Percentiles rank a stretch among this genome's conserved stretches.
These are phyloP conservation scores for Merodon equestris DNA, from an alignment of 2,888 invertebrate species.

Conservation along the genomic window DNA sequence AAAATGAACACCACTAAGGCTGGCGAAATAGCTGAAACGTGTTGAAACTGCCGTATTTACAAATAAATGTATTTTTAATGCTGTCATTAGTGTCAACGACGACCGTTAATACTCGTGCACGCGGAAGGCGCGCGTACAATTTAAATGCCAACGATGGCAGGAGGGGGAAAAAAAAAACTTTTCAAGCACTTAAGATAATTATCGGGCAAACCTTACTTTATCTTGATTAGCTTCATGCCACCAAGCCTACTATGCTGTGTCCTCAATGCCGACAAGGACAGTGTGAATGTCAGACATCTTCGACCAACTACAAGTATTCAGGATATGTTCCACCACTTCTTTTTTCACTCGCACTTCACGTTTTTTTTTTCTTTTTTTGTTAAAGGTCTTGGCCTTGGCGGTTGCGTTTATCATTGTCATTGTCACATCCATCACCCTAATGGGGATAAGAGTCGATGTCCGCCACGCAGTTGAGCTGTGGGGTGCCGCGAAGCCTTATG, in stretches of 20 bases:
- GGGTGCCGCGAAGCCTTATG: conserved; percentile 22
- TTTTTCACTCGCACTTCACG: background rate
- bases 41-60: conserved; percentile 57
- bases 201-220: conserved; percentile 67
- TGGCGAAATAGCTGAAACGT: conserved; percentile 41
- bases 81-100: conserved; percentile 67
- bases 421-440: conserved; percentile 64
- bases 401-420: conserved; percentile 67
- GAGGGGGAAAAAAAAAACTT: conserved; percentile 39
- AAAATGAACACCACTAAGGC: background rate
- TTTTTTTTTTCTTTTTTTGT: background rate
- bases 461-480: background rate
- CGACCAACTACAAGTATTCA: conserved; percentile 14
- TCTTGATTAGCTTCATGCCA: conserved; percentile 61
- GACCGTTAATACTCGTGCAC: conserved; percentile 56
- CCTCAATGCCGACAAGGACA: background rate
- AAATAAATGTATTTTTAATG: conserved; percentile 68
- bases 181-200: conserved; percentile 68
- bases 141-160: conserved; percentile 18
- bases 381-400: conserved; percentile 48
- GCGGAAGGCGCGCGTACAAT: background rate
- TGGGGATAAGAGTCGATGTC: conserved; percentile 37
- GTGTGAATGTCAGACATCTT: background rate
- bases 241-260: background rate
- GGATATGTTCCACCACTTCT: background rate